A percentile compares a stretch with the other conserved stretches of the same genome.
These are phyloP conservation scores for Dicentrarchus labrax DNA, from an alignment of 2,113 vertebrate genomes.

Conservation along the genomic window DNA sequence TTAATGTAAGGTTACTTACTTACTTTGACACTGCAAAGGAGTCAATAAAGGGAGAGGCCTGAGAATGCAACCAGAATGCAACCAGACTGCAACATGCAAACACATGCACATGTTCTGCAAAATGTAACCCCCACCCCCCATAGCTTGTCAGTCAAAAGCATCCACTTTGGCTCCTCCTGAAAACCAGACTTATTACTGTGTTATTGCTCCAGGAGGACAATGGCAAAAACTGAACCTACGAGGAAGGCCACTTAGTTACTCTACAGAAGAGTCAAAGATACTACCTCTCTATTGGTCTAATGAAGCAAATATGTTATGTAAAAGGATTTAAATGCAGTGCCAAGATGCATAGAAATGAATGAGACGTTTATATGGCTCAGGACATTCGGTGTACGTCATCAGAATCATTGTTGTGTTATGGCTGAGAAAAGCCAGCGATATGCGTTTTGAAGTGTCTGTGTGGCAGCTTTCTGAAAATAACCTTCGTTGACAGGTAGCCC, in stretches of 20 bases:
- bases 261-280: not conserved
- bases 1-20: constrained; percentile 4
- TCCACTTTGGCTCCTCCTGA: constrained; percentile 33
- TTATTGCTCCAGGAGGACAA: constrained; percentile 7
- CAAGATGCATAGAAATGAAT: not conserved
- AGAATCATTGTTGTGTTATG: not conserved
- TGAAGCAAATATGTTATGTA: not conserved
- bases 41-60: constrained; percentile 49
- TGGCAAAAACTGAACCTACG: not conserved
- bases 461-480: constrained; percentile 24
- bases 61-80: constrained; percentile 54
- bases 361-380: not conserved
- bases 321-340: not conserved
- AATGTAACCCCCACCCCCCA: constrained; percentile 38
- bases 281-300: not conserved
- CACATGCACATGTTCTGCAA: constrained; percentile 24
- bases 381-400: not conserved
- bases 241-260: not conserved
- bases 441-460: constrained; percentile 10
- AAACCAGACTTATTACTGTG: constrained; percentile 22
- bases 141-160: constrained; percentile 50
- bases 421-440: not conserved
- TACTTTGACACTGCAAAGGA: constrained; percentile 51
- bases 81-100: constrained; percentile 54
- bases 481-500: constrained; percentile 3